Evolutionary conservation across 2,113 vertebrate genomes (phyloP).

Genomic region (Saguinus midas): DNA sequence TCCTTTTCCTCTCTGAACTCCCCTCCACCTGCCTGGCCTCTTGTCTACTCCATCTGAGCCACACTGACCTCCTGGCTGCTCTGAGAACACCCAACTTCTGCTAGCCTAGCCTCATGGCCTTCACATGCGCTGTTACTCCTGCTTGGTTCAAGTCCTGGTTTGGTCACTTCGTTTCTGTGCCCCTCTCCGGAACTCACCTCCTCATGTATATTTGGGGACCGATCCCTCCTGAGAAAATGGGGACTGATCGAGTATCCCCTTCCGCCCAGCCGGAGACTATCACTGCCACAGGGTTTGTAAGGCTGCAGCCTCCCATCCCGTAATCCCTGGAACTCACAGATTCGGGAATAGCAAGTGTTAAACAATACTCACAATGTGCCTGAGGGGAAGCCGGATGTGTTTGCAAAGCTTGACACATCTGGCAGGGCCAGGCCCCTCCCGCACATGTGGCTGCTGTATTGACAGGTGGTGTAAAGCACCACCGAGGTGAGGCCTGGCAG

Average conservation of each 20-base stretch:
- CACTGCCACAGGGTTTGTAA: not conserved
- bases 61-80: not conserved
- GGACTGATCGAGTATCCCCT: not conserved
- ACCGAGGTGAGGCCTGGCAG: not conserved
- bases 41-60: not conserved
- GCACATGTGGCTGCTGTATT: constrained; percentile 68
- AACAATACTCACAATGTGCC: constrained; percentile 49
- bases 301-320: not conserved
- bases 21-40: not conserved
- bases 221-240: not conserved
- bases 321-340: not conserved
- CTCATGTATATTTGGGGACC: not conserved
- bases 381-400: constrained; percentile 59
- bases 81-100: not conserved
- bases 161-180: too few relatives aligned
- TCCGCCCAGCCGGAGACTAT: not conserved
- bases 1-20: not conserved
- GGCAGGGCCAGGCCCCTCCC: constrained; percentile 46
- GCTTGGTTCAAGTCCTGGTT: not conserved
- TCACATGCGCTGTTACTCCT: not conserved
- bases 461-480: constrained; percentile 53
- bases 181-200: not conserved
- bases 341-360: constrained; percentile 38
- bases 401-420: constrained; percentile 67
- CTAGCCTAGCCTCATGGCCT: constrained; percentile 9